These are phyloP conservation scores for Nerophis lumbriciformis DNA, from an alignment of 2,113 vertebrate genomes.

Conservation along the genomic window DNA sequence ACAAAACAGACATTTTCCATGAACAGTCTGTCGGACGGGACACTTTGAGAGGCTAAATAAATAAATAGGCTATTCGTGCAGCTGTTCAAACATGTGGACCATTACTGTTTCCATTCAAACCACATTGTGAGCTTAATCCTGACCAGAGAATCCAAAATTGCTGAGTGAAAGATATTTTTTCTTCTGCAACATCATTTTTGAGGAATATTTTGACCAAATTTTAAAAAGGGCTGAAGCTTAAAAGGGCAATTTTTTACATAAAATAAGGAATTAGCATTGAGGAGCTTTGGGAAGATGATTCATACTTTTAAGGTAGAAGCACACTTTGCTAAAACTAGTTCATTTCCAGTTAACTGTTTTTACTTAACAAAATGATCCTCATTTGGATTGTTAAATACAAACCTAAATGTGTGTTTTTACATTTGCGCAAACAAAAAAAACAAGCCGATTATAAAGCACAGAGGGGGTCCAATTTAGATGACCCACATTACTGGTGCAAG, in stretches of 20 bases:
- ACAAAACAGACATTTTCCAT: neutral
- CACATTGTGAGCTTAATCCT: slow-evolving; percentile 32
- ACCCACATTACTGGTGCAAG: slow-evolving; percentile 46
- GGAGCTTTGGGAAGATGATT: slow-evolving; percentile 35
- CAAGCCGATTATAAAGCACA: slow-evolving; percentile 39
- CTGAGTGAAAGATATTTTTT: slow-evolving; percentile 27
- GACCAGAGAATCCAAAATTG: slow-evolving; percentile 37
- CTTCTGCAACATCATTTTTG: slow-evolving; percentile 25
- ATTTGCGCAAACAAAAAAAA: slow-evolving; percentile 28
- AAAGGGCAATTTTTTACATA: slow-evolving; percentile 18
- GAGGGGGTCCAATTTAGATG: slow-evolving; percentile 43
- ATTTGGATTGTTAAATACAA: slow-evolving; percentile 28
- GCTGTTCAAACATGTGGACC: slow-evolving; percentile 64
- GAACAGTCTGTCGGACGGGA: slow-evolving; percentile 1
- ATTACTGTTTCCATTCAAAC: slow-evolving; percentile 26
- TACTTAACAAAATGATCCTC: slow-evolving; percentile 28
- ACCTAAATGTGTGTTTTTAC: slow-evolving; percentile 19
- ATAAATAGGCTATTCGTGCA: slow-evolving; percentile 32
- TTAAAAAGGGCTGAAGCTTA: slow-evolving; percentile 35
- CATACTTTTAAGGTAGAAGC: slow-evolving; percentile 42
- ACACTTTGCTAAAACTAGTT: slow-evolving; percentile 27
- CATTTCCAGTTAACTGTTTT: slow-evolving; percentile 27
- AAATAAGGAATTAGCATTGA: slow-evolving; percentile 25
- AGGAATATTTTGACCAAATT: slow-evolving; percentile 39
- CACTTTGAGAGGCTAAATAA: slow-evolving; percentile 26